phyloP scores from a whole-genome alignment of 2,888 invertebrate species.

The Thelaira solivaga region DNA sequence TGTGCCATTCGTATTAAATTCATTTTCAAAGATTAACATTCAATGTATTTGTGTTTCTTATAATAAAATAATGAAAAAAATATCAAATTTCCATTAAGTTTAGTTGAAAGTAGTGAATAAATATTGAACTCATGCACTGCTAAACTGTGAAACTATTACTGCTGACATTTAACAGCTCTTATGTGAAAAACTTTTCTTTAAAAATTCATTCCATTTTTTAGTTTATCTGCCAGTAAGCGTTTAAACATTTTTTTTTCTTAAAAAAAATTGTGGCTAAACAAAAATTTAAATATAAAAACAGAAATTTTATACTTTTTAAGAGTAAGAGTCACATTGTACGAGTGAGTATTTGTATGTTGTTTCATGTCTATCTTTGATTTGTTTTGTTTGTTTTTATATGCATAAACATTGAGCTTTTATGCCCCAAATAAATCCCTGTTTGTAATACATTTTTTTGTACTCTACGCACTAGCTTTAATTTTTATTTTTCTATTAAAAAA shows the following conservation, averaged over 20 bases:
- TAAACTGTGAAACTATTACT: conserved; percentile 39
- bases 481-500: neutral
- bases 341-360: conserved; percentile 46
- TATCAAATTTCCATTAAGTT: conserved; percentile 34
- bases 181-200: conserved; percentile 23
- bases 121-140: conserved; percentile 41
- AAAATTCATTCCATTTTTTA: neutral
- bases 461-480: neutral
- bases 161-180: conserved; percentile 30
- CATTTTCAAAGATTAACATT: neutral
- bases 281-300: neutral
- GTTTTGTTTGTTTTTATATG: conserved; percentile 61
- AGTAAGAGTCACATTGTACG: conserved; percentile 5
- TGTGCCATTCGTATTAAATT: conserved; percentile 27
- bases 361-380: conserved; percentile 63
- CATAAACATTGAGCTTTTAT: conserved; percentile 62
- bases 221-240: neutral
- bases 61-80: conserved; percentile 1
- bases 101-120: conserved; percentile 32
- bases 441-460: conserved; percentile 30
- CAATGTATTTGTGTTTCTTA: neutral
- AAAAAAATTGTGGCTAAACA: neutral
- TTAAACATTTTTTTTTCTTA: conserved; percentile 28
- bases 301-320: conserved; percentile 11
- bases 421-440: conserved; percentile 61